These are phyloP conservation scores for Lithophane leautieri DNA, from an alignment of 2,888 invertebrate species.

Conservation along the genomic window DNA sequence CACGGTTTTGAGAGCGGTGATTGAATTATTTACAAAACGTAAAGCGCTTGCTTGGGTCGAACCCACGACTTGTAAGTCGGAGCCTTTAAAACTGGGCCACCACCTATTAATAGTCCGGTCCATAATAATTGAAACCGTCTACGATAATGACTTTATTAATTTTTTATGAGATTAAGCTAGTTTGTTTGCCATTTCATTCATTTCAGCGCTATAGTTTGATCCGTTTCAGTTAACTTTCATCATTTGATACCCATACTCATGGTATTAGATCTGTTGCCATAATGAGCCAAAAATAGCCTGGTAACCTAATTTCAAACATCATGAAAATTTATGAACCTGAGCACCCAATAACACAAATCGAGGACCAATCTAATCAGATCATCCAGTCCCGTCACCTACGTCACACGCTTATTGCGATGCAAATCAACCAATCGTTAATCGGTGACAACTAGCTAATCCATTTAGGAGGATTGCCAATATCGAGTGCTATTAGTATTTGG, in stretches of 20 bases:
- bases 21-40: too few species aligned
- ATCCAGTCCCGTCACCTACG: conserved; percentile 17
- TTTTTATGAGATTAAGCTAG: too few species aligned
- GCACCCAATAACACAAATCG: background rate
- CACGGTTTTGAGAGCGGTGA: too few species aligned
- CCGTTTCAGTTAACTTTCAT: background rate
- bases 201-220: background rate
- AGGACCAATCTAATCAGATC: conserved; percentile 22
- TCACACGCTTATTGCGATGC: conserved; percentile 47
- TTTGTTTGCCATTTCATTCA: too few species aligned
- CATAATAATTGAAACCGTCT: too few species aligned
- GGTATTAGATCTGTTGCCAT: background rate
- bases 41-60: too few species aligned
- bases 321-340: background rate
- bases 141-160: too few species aligned
- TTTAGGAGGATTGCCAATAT: conserved; percentile 58
- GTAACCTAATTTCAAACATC: background rate
- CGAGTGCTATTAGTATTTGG: conserved; percentile 43
- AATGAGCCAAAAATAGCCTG: background rate
- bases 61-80: too few species aligned
- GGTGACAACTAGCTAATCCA: conserved; percentile 49
- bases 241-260: background rate
- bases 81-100: too few species aligned
- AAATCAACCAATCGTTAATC: conserved; percentile 54
- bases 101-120: too few species aligned